Conservation (phyloP, 2,797 vertebrate genomes). For the Crax fasciolata region DNA sequence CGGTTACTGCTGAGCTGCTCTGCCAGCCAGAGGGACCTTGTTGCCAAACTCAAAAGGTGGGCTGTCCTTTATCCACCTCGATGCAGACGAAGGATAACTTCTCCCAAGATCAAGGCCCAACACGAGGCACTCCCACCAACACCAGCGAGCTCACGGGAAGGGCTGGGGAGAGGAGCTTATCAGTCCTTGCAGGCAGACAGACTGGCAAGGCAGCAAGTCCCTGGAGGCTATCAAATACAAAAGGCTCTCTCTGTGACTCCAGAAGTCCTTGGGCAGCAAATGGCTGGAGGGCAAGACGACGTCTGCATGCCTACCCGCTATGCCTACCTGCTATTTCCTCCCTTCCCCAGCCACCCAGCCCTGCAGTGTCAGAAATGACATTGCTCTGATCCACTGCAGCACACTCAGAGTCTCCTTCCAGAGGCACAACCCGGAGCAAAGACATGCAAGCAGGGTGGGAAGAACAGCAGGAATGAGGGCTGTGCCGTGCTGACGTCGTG, state of each 20-base stretch:
- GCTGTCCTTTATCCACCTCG: neutral
- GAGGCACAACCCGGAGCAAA: neutral
- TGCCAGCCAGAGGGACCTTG: no score
- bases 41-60: no score
- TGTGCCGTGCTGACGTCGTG: rapidly evolving
- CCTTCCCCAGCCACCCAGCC: neutral
- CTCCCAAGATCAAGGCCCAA: neutral
- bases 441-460: rapidly evolving
- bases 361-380: neutral
- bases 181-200: neutral
- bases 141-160: neutral
- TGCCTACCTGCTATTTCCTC: neutral
- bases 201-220: neutral
- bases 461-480: neutral
- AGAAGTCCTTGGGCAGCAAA: neutral
- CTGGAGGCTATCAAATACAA: neutral
- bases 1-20: neutral
- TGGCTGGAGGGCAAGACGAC: rapidly evolving
- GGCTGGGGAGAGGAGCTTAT: neutral
- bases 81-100: rapidly evolving
- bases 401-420: rapidly evolving
- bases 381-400: rapidly evolving
- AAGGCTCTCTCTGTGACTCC: neutral
- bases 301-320: rapidly evolving
- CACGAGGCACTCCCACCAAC: rapidly evolving